Conservation (phyloP, 2,888 invertebrate genomes). For the Drosophila meridiana region DNA sequence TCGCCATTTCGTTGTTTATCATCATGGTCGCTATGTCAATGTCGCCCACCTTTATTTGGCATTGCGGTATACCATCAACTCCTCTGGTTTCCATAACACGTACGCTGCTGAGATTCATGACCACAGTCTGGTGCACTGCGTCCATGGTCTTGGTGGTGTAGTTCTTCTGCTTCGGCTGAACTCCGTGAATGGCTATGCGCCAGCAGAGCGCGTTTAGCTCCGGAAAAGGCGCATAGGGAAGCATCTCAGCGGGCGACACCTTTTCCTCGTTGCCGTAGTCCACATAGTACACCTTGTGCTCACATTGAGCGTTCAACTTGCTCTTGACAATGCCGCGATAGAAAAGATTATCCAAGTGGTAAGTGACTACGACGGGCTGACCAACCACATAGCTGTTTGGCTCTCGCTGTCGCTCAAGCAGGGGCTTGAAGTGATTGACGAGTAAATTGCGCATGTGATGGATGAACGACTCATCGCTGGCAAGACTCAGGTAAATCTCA, state of each 20-base stretch:
- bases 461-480: constrained; percentile 82
- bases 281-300: constrained; percentile 88
- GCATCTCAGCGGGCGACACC: constrained; percentile 87
- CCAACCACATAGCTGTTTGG: constrained; percentile 82
- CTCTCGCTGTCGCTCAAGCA: constrained; percentile 17
- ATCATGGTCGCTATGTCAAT: constrained; percentile 72
- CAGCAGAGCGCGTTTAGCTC: constrained; percentile 89
- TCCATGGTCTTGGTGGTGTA: constrained; percentile 88
- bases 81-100: constrained; percentile 64
- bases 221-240: constrained; percentile 88
- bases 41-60: constrained; percentile 70
- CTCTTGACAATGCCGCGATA: constrained; percentile 87
- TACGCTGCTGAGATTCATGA: constrained; percentile 87
- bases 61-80: constrained; percentile 39
- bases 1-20: constrained; percentile 53
- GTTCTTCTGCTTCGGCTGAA: constrained; percentile 84
- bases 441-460: constrained; percentile 86
- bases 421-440: constrained; percentile 83
- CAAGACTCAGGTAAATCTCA: constrained; percentile 84
- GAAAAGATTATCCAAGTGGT: constrained; percentile 88
- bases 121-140: constrained; percentile 87
- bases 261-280: constrained; percentile 93
- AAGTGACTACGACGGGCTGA: constrained; percentile 90
- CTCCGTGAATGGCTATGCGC: constrained; percentile 87
- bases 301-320: constrained; percentile 48